phyloP scores from a whole-genome alignment of 37 sponge, comb jelly and placozoan genomes.

The Chondrilla cf. caribensis region DNA sequence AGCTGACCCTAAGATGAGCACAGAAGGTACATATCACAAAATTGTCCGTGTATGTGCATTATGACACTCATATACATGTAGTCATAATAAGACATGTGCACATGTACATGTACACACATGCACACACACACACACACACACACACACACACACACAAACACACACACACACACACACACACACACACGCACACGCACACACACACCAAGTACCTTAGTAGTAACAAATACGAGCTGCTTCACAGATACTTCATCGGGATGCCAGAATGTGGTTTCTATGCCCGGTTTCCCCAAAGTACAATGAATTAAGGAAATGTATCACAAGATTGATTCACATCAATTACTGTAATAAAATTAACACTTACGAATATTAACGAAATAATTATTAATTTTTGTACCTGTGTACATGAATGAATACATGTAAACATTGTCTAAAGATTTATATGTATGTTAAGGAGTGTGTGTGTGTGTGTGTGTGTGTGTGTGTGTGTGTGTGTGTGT shows the following conservation, averaged over 20 bases:
- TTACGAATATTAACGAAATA: too few relatives aligned
- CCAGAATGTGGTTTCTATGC: slow-evolving; percentile 38
- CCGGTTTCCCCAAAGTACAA: slow-evolving; percentile 58
- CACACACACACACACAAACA: slow-evolving; percentile 13
- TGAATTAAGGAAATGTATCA: not conserved
- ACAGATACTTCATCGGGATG: slow-evolving; percentile 30
- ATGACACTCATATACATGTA: too few relatives aligned
- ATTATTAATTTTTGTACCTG: too few relatives aligned
- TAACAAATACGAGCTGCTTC: slow-evolving; percentile 38
- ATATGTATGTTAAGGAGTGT: too few relatives aligned
- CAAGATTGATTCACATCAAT: not conserved
- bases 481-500: too few relatives aligned
- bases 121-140: slow-evolving; percentile 9
- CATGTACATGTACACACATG: not conserved
- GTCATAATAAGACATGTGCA: too few relatives aligned
- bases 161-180: slow-evolving; percentile 27
- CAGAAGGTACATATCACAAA: too few relatives aligned
- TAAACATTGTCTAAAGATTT: too few relatives aligned
- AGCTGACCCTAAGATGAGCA: not conserved
- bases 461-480: too few relatives aligned
- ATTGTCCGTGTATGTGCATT: too few relatives aligned
- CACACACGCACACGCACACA: not conserved
- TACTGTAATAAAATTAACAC: not conserved
- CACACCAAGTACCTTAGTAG: slow-evolving; percentile 48
- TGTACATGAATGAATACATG: too few relatives aligned